phyloP scores from a whole-genome alignment of 2,797 vertebrate genomes.

The Ctenosaura bakeri region DNA sequence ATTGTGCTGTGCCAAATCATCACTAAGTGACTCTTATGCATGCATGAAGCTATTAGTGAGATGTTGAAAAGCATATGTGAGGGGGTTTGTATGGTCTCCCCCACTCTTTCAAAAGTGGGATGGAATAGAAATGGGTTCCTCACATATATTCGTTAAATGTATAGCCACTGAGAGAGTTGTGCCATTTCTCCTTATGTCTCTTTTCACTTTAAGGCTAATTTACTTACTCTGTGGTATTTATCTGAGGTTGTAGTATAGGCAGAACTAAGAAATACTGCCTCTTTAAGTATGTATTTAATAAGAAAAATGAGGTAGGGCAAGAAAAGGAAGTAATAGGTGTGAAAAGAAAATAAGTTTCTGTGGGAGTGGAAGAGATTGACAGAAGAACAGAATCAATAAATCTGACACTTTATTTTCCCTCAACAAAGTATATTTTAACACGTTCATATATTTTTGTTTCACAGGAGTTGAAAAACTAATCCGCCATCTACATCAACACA shows the following conservation, averaged over 20 bases:
- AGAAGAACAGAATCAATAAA: neutral
- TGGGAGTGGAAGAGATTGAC: neutral
- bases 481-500: constrained; percentile 83
- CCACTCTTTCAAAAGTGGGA: too few species aligned
- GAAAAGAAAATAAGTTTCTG: neutral
- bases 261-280: neutral
- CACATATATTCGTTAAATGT: neutral
- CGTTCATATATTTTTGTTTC: constrained; percentile 41
- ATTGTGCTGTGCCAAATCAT: neutral
- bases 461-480: constrained; percentile 89
- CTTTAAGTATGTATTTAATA: neutral
- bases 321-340: neutral
- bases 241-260: neutral
- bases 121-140: neutral
- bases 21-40: neutral
- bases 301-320: neutral
- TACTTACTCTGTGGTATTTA: neutral
- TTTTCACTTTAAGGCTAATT: neutral
- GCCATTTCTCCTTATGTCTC: too few species aligned
- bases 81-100: neutral
- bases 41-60: neutral
- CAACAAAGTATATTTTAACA: neutral
- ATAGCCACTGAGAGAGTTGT: neutral
- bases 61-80: neutral
- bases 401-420: rapidly evolving